These are phyloP conservation scores for Gambusia yucatana DNA, from an alignment of 2,797 vertebrate species.

Conservation along the genomic window DNA sequence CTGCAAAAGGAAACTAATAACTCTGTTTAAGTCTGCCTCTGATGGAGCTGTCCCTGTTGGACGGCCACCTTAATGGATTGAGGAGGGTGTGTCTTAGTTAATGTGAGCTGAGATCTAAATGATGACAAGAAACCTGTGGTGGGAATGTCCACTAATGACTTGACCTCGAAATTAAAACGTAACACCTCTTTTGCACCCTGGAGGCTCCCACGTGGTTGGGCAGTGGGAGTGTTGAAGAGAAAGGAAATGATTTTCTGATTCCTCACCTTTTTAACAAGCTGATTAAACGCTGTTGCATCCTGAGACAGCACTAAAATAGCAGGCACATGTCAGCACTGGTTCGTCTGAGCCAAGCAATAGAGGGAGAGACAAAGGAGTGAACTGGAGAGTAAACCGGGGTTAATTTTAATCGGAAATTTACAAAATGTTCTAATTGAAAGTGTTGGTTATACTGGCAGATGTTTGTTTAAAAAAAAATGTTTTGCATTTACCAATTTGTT, in stretches of 20 bases:
- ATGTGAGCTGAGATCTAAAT: slow-evolving; percentile 56
- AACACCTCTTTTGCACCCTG: slow-evolving; percentile 47
- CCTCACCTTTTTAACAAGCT: slow-evolving; percentile 77
- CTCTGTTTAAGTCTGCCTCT: slow-evolving; percentile 73
- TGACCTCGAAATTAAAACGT: slow-evolving; percentile 46
- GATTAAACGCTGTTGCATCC: slow-evolving; percentile 81
- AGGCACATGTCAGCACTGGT: slow-evolving; percentile 81
- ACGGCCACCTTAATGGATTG: slow-evolving; percentile 70
- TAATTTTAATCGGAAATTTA: background rate
- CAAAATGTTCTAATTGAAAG: background rate
- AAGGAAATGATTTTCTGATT: slow-evolving; percentile 69
- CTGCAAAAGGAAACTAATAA: slow-evolving; percentile 81
- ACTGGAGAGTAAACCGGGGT: background rate
- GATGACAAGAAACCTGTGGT: slow-evolving; percentile 71
- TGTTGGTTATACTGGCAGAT: background rate
- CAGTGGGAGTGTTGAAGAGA: slow-evolving; percentile 35
- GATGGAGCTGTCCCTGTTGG: slow-evolving; percentile 71
- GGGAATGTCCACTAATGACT: slow-evolving; percentile 47
- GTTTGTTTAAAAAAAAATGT: background rate
- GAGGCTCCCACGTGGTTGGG: slow-evolving; percentile 60
- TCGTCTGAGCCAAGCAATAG: slow-evolving; percentile 73
- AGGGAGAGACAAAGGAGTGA: slow-evolving; percentile 38
- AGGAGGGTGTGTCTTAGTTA: slow-evolving; percentile 59
- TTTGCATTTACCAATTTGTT: background rate
- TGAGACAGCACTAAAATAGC: slow-evolving; percentile 79